Evolutionary conservation across 2,888 invertebrate species (phyloP), one percentile per base, ranked within the genome.

Genomic region (Drosophila buzzatii): DNA sequence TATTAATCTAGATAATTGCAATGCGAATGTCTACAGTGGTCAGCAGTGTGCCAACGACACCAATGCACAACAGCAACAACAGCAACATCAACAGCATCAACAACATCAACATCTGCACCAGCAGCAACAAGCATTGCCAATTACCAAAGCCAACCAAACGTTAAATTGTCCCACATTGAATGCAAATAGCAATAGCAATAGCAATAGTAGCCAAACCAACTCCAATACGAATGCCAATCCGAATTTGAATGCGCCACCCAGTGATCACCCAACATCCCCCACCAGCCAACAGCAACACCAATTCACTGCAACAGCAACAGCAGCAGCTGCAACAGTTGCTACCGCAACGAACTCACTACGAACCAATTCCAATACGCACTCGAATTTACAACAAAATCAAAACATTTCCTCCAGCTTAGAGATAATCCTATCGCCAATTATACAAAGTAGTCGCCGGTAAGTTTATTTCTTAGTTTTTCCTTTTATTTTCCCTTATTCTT

Each of bases 401-500:
- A 93, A 91, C 91, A 93, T 92, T 92, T 92, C 93, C 91, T 92
- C 93, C 91, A 93, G 93, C 91, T 92, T 93, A 93, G 93, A 93
- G 92, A 92, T 93, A 91, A 93, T 93, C 92, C 92, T 93, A 90
- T 92, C 93, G 91, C 93, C 93, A 93, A 93, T 93, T 91, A 93
- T 93, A 82, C 93, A 93, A 93, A 93, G 93, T 93, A 93, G 93
- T 92, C 92, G 92, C 91, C 93, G 93, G 93, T 93, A 93, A 93
- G 93, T 93, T 92, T 84, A 78, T 77, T 86, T 86, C 63, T 81
- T 70, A 49, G 69, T 82, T 79, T 72, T 55, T 66, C 45, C 55
- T 70, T 55, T 57, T 23, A 49, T 52, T 68, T 61, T 42, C 20
- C 33, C 37, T 20, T 60, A 45, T 52, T 41, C 44, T 23, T 18